Evolutionary conservation across 2,888 invertebrate genomes (phyloP), one percentile per base, ranked within the genome.

Genomic region (Eurytoma californica): DNA sequence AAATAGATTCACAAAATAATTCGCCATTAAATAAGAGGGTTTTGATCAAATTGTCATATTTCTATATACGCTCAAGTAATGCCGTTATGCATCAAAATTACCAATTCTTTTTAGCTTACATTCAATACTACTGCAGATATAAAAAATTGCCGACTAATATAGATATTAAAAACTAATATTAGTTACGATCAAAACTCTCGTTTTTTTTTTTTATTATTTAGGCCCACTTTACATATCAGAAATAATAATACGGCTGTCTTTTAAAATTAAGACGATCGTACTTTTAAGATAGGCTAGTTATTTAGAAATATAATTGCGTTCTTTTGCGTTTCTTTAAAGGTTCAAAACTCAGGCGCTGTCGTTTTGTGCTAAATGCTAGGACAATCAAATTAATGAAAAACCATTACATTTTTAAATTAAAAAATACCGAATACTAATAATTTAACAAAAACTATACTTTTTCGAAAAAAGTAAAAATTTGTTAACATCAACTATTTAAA

Each of bases 321-420:
- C 82, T 82, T 82, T 82, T 75, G 82, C 77, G 80, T 73, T 77
- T 63, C 61, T 53, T 28, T 75, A n/a, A 61, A 65, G 58, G 63
- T 77, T 63, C 20, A 73, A 3, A 72, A 69, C 24, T 30, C 7
- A 74, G 53, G 80, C 77, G 57, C 80, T 82, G 82, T 82, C 80
- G 12, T 70, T 75, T 75, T 53, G 20, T 76, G 39, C n/a, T 28
- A 28, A 75, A 63, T 39, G 65, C 65, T 74, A 70, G 47, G 51
- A 39, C 24, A 66, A 74, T 20, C 70, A 70, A 77, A 57, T 72
- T 60, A 53, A 57, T n/a, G 13, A 5, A 57, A 39, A 39, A 39
- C 9, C 39, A 39, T 39, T 39, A 39, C 39, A 39, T 4, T 9
- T 39, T 39, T 39, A 5, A 9, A 39, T 39, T 39, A 63, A 63